A percentile compares a stretch with the other conserved stretches of the same genome.
Conservation (phyloP, 2,113 vertebrate species). For the Empidonax alnorum region DNA sequence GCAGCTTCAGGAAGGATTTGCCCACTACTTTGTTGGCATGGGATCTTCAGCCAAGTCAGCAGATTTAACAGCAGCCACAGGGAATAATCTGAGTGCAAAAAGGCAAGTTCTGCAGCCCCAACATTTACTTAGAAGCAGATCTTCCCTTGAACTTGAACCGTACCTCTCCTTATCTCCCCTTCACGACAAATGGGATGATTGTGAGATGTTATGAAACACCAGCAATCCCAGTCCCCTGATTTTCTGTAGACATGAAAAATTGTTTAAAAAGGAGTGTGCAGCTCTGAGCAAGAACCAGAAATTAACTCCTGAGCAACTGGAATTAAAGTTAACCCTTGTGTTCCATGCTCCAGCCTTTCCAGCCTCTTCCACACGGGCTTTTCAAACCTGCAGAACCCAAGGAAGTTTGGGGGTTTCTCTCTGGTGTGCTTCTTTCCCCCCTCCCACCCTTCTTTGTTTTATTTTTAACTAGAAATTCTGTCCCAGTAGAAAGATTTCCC, state of each 20-base stretch:
- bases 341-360: background rate
- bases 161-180: background rate
- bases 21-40: background rate
- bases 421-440: accelerated
- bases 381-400: background rate
- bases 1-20: background rate
- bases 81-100: background rate
- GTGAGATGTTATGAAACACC: background rate
- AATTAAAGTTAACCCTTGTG: accelerated
- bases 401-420: background rate
- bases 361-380: background rate
- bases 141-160: background rate
- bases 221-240: background rate
- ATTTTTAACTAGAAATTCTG: background rate
- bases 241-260: background rate
- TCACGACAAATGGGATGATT: accelerated
- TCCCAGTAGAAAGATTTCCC: background rate
- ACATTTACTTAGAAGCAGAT: background rate
- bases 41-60: background rate
- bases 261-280: background rate
- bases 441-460: background rate
- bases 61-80: background rate
- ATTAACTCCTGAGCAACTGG: background rate
- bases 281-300: background rate
- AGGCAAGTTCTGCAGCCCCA: background rate